These are phyloP conservation scores for Eidolon dupreanum DNA, from an alignment of 2,797 vertebrate species.

Conservation along the genomic window DNA sequence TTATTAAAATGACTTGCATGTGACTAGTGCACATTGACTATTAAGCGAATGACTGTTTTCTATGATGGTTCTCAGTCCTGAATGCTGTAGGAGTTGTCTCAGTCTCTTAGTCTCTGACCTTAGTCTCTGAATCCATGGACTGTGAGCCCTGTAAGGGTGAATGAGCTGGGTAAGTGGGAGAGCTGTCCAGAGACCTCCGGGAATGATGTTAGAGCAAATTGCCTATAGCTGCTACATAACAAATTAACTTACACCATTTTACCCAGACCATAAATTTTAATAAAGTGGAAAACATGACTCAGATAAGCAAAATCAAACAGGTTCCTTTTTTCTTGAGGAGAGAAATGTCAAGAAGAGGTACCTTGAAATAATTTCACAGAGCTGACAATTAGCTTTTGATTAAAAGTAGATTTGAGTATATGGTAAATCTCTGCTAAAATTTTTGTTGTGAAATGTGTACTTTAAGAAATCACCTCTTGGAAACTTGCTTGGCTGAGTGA, in stretches of 20 bases:
- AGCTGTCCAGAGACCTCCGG: not conserved
- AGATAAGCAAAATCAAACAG: not conserved
- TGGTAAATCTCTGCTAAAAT: not conserved
- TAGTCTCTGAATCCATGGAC: not conserved
- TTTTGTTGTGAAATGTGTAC: not conserved
- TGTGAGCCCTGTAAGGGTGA: not conserved
- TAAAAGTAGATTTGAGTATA: not conserved
- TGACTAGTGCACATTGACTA: not conserved
- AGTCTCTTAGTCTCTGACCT: no score
- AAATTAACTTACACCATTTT: not conserved
- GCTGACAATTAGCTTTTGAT: constrained; percentile 22
- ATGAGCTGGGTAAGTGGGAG: not conserved
- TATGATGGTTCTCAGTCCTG: not conserved
- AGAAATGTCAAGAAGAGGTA: constrained; percentile 37
- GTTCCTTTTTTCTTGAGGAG: not conserved
- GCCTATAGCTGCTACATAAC: not conserved
- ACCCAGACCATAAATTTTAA: not conserved
- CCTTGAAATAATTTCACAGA: not conserved
- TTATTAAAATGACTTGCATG: not conserved
- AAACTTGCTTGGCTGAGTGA: not conserved
- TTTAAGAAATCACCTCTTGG: not conserved
- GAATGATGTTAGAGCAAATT: not conserved
- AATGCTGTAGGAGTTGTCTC: not conserved
- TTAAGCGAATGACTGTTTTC: not conserved
- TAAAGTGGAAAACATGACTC: not conserved